Evolutionary conservation across 2,888 invertebrate genomes (phyloP).

Genomic region (Amphipyra tragopoginis): DNA sequence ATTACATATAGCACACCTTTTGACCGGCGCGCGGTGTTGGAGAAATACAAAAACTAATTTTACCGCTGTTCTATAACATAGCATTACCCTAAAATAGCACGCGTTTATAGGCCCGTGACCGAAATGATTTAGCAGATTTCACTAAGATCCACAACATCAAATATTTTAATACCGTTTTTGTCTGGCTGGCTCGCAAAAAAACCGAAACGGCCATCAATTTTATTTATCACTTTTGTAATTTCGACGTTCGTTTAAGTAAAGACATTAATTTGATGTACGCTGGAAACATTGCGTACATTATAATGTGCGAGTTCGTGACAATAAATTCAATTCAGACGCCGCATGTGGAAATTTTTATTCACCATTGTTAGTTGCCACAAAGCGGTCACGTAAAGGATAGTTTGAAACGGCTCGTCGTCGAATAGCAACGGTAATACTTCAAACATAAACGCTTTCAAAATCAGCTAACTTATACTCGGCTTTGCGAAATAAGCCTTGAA

Average conservation of each 20-base stretch:
- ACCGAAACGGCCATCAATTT: not conserved
- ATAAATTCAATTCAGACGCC: conserved; percentile 17
- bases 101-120: too few species aligned
- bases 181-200: not conserved
- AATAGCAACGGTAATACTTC: conserved; percentile 35
- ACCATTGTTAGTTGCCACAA: conserved; percentile 33
- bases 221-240: not conserved
- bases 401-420: conserved; percentile 33
- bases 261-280: not conserved
- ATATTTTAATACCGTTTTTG: not conserved
- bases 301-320: conserved; percentile 2
- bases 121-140: not conserved
- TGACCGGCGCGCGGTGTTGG: not conserved
- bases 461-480: conserved; percentile 30
- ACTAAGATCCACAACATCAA: not conserved
- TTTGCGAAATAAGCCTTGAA: conserved; percentile 52
- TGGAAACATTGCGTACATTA: conserved; percentile 5
- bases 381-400: conserved; percentile 47
- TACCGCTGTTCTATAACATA: not conserved
- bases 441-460: conserved; percentile 46
- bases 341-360: conserved; percentile 26
- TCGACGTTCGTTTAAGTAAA: not conserved
- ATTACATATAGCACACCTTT: not conserved
- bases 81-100: not conserved
- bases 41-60: not conserved